Conservation (phyloP, 2,888 invertebrate species). For the Odontomyia ornata region DNA sequence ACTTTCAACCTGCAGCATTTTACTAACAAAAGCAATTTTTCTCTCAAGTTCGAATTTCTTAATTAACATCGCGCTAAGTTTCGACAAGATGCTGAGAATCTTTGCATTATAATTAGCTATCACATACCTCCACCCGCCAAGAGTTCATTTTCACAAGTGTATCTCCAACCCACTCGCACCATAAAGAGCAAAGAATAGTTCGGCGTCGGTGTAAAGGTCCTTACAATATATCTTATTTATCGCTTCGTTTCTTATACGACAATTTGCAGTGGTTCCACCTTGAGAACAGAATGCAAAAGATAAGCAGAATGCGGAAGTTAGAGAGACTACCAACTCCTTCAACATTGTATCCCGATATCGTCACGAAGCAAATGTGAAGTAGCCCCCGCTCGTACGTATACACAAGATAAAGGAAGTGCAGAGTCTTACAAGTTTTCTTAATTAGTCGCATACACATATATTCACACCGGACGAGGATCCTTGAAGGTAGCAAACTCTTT, state of each 20-base stretch:
- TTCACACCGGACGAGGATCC: not conserved
- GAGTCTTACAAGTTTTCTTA: slow-evolving; percentile 26
- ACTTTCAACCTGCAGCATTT: too few relatives aligned
- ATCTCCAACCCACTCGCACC: not conserved
- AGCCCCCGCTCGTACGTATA: not conserved
- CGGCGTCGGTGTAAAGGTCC: not conserved
- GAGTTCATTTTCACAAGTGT: not conserved
- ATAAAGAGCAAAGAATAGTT: not conserved
- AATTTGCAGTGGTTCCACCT: slow-evolving; percentile 11
- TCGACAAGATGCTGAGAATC: not conserved
- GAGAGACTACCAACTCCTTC: not conserved
- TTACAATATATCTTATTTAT: slow-evolving; percentile 31
- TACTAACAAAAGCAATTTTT: too few relatives aligned
- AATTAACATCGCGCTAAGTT: not conserved
- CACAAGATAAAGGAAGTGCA: slow-evolving; percentile 16
- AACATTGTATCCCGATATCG: slow-evolving; percentile 21
- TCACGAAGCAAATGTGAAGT: not conserved
- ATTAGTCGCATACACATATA: slow-evolving; percentile 13
- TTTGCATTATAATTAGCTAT: slow-evolving; percentile 15
- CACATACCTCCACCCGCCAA: not conserved
- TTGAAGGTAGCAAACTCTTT: not conserved
- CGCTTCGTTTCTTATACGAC: slow-evolving; percentile 5
- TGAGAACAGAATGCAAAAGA: not conserved
- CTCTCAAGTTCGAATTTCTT: too few relatives aligned
- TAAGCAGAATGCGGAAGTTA: not conserved